Evolutionary conservation across 1,140 invertebrate species (phyloP).

Genomic region (Copidosoma floridanum): DNA sequence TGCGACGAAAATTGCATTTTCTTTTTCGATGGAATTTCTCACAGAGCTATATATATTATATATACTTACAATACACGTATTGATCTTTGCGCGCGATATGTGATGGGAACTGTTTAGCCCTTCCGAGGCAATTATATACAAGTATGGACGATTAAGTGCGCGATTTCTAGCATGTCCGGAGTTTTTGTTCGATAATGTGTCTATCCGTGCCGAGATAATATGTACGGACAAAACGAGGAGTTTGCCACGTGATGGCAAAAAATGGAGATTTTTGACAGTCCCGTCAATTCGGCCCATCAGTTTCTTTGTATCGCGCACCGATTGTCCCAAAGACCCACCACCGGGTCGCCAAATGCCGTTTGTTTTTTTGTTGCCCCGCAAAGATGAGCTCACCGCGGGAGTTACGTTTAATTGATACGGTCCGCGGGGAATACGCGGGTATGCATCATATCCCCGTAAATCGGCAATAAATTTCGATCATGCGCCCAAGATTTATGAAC

Average conservation of each 20-base stretch:
- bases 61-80: not conserved
- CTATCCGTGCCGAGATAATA: too few relatives aligned
- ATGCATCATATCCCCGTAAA: too few relatives aligned
- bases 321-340: not conserved
- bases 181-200: too few relatives aligned
- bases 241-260: too few relatives aligned
- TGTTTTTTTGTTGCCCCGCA: not conserved
- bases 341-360: not conserved
- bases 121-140: too few relatives aligned
- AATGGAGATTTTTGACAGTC: constrained; percentile 17
- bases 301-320: too few relatives aligned
- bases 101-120: not conserved
- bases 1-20: constrained; percentile 17
- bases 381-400: constrained; percentile 13
- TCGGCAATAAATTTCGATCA: constrained; percentile 46
- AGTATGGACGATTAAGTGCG: too few relatives aligned
- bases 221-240: too few relatives aligned
- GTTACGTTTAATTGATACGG: constrained; percentile 45
- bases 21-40: not conserved
- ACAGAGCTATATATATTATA: not conserved
- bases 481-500: constrained; percentile 43
- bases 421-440: constrained; percentile 20
- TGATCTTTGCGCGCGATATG: not conserved
- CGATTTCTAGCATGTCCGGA: too few relatives aligned
- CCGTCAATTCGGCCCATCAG: not conserved